These are phyloP conservation scores for Porites lobata DNA, from an alignment of 92 coral and sea anemone genomes.

Conservation along the genomic window DNA sequence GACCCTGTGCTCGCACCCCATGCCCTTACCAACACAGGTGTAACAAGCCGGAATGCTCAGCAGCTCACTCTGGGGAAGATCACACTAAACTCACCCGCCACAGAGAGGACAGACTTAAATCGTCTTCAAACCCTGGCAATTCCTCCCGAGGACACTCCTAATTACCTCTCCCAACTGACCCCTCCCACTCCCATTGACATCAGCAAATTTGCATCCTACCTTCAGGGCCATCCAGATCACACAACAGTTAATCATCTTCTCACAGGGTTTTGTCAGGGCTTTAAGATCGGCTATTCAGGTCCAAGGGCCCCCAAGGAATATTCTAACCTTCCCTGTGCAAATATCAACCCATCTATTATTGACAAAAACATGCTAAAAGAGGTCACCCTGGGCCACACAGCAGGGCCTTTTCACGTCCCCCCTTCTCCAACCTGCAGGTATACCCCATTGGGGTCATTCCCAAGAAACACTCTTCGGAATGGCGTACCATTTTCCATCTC, in stretches of 20 bases:
- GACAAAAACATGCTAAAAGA: slow-evolving; percentile 9
- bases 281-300: background rate
- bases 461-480: no score
- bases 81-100: slow-evolving; percentile 6
- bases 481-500: no score
- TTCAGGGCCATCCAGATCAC: no score
- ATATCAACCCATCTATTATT: background rate
- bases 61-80: background rate
- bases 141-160: background rate
- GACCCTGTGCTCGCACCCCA: slow-evolving; percentile 19
- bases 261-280: no score
- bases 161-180: background rate
- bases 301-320: background rate
- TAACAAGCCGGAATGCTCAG: slow-evolving; percentile 12
- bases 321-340: background rate
- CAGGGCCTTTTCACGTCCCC: background rate
- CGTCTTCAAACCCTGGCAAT: background rate
- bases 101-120: background rate
- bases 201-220: no score
- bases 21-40: slow-evolving; percentile 21
- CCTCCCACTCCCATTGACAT: no score
- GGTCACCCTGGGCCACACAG: background rate
- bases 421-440: background rate
- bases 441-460: no score
- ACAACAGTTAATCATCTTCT: no score